These are phyloP conservation scores for Rotaria socialis DNA, from an alignment of 2,888 invertebrate genomes.

Conservation along the genomic window DNA sequence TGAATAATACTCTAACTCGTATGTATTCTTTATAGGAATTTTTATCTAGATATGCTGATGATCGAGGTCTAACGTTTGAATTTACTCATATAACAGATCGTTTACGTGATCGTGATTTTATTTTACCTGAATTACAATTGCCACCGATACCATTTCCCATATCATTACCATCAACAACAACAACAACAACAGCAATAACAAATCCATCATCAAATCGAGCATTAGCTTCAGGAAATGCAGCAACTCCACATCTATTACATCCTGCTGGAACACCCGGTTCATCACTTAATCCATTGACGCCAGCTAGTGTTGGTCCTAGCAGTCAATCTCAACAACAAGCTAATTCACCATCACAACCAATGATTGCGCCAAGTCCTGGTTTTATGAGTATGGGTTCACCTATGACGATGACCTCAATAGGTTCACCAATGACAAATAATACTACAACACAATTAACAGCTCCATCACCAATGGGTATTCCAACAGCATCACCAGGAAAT, in stretches of 20 bases:
- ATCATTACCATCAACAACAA: neutral
- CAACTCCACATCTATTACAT: neutral
- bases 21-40: neutral
- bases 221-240: neutral
- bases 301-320: neutral
- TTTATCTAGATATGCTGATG: neutral
- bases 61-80: slow-evolving; percentile 15
- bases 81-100: neutral
- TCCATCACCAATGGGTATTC: neutral
- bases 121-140: slow-evolving; percentile 6
- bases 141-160: neutral
- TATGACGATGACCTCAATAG: neutral
- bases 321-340: slow-evolving; percentile 3
- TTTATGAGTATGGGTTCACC: neutral
- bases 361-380: neutral
- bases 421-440: slow-evolving; percentile 17
- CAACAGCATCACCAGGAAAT: slow-evolving; percentile 20
- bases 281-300: slow-evolving; percentile 16
- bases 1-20: neutral
- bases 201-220: slow-evolving; percentile 9
- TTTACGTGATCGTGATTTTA: slow-evolving; percentile 15
- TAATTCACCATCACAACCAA: neutral
- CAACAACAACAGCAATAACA: neutral
- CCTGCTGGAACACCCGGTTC: neutral
- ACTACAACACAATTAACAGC: slow-evolving; percentile 21